Evolutionary conservation across 2,797 vertebrate genomes (phyloP), one percentile per base, ranked within the genome.

Genomic region (Erpetoichthys calabaricus): DNA sequence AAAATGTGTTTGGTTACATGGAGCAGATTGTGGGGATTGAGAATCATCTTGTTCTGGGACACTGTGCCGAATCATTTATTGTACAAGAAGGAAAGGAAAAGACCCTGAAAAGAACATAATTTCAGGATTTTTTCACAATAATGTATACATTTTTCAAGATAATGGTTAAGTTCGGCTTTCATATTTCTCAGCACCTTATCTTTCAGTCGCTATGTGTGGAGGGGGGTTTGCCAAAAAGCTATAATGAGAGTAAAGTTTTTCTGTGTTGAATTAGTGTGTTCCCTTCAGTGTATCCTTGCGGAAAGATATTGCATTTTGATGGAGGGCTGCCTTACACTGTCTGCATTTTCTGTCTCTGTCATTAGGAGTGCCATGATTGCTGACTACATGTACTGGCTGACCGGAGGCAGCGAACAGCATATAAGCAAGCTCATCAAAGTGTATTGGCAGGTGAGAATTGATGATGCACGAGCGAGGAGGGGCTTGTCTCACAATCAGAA

Each of bases 391-490:
- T 86, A 85, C 83, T 88, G 83, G 82, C 79, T 81, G 60, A 74
- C 62, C 6, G 81, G 80, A 74, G 71, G 77, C 65, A 64, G 68
- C 1, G 62, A 81, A 57, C 67, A 67, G 75, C 66, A 63, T 67
- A 80, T 85, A 68, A 87, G 88, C 83, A 80, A 76, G 60, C 79
- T 81, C 82, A 88, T 91, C 85, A 88, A 80, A 83, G 73, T 75
- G 66, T 95, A 94, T 80, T 91, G 93, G 89, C 91, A 96, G 89
- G 85, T 87, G 84, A 89, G 79, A 77, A 85, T 66, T 67, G 75
- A 83, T 82, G 70, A 68, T 61, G 64, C 72, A 55, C 8, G n/a
- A 10, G 53, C 5, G 50, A 47, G 54, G 54, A 47, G 54, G 60
- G 51, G 53, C 52, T 62, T 59, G 57, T 71, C 67, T 75, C 70